Percentiles rank a stretch among this genome's conserved stretches.
Evolutionary conservation across 1,140 invertebrate species (phyloP).

Genomic region (Drosophila tani): DNA sequence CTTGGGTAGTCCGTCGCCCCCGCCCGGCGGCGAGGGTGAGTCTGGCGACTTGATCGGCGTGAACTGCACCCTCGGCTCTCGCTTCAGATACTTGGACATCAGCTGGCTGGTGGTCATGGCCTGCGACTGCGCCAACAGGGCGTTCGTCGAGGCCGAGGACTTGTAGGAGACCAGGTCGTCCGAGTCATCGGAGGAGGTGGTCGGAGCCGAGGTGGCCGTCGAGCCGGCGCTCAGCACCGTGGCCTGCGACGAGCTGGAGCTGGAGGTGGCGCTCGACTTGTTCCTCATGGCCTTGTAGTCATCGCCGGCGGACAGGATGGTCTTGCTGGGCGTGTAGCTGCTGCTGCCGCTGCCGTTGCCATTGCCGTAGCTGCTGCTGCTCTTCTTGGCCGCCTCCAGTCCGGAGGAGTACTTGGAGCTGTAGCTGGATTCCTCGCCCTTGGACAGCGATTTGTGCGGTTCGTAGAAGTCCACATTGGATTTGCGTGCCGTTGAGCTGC

Average conservation of each 20-base stretch:
- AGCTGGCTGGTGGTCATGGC: constrained; percentile 83
- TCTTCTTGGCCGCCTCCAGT: constrained; percentile 63
- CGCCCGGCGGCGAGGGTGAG: constrained; percentile 78
- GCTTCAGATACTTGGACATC: constrained; percentile 82
- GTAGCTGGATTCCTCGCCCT: constrained; percentile 57
- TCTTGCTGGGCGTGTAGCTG: constrained; percentile 56
- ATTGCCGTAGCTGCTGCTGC: constrained; percentile 49
- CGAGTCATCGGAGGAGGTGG: constrained; percentile 81
- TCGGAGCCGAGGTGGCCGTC: constrained; percentile 77
- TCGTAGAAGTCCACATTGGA: constrained; percentile 77
- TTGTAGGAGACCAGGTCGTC: constrained; percentile 81
- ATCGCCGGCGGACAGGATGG: constrained; percentile 47
- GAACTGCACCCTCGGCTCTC: constrained; percentile 79
- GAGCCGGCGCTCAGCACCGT: constrained; percentile 82
- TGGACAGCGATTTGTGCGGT: constrained; percentile 72
- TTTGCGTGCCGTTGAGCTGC: constrained; percentile 42
- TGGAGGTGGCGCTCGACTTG: constrained; percentile 81
- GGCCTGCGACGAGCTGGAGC: constrained; percentile 80
- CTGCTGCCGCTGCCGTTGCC: constrained; percentile 36
- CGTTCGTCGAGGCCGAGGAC: constrained; percentile 81
- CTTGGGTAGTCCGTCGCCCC: constrained; percentile 73
- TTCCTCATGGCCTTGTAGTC: constrained; percentile 80
- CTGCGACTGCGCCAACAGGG: constrained; percentile 78
- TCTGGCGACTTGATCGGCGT: constrained; percentile 84
- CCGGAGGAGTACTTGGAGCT: constrained; percentile 54